Conservation (phyloP, 2,113 vertebrate species). For the Cavia porcellus region DNA sequence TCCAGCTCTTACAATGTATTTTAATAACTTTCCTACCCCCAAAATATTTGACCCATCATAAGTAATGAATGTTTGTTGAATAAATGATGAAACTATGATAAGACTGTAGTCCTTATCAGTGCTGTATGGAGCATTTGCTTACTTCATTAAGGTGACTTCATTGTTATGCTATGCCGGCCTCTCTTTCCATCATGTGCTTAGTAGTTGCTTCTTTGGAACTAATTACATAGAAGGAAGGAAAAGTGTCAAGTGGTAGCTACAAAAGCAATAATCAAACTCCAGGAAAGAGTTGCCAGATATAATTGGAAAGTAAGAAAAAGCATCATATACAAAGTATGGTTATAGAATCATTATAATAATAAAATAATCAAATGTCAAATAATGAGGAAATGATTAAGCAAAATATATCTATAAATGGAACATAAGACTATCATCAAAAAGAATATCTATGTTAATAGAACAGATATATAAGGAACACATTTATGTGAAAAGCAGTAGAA, state of each 20-base stretch:
- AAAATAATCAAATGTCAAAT: slow-evolving; percentile 40
- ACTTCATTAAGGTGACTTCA: slow-evolving; percentile 17
- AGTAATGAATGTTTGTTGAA: slow-evolving; percentile 3
- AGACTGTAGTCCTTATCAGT: slow-evolving; percentile 5
- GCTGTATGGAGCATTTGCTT: neutral
- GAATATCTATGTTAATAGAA: neutral
- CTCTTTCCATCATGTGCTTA: neutral
- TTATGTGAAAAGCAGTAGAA: neutral
- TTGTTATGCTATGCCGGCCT: neutral
- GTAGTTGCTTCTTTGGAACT: slow-evolving; percentile 25
- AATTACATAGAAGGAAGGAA: neutral
- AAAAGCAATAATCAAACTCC: slow-evolving; percentile 42
- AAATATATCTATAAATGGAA: neutral
- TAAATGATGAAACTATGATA: neutral
- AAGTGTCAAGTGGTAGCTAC: neutral
- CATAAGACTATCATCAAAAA: slow-evolving; percentile 1
- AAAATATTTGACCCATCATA: neutral
- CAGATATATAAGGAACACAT: neutral
- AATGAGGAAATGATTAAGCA: neutral
- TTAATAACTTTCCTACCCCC: neutral
- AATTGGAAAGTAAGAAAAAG: slow-evolving; percentile 7
- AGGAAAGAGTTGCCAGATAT: neutral
- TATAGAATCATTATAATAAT: slow-evolving; percentile 17
- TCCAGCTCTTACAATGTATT: neutral
- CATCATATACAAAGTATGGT: slow-evolving; percentile 21